Conservation (phyloP, 2,888 invertebrate species). For the Plebejus argus region DNA sequence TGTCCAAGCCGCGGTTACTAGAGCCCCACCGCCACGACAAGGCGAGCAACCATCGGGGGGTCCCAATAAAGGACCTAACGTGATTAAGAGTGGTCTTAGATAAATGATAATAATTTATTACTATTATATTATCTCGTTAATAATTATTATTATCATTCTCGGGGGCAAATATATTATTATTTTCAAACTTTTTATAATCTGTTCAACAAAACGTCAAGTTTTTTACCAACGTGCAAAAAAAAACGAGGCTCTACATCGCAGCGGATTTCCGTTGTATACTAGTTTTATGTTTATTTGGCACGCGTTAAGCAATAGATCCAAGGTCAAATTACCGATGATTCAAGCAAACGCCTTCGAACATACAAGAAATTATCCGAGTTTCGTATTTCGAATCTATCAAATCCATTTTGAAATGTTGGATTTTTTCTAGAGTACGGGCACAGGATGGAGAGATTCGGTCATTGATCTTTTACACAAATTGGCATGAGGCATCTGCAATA, state of each 20-base stretch:
- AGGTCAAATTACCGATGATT: conserved; percentile 24
- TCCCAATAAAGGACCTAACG: too few species aligned
- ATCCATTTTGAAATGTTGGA: neutral
- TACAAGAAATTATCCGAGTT: neutral
- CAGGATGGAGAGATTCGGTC: too few species aligned
- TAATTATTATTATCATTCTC: too few species aligned
- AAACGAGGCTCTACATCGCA: neutral
- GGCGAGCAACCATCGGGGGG: too few species aligned
- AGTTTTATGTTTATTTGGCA: conserved; percentile 10
- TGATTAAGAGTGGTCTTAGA: too few species aligned
- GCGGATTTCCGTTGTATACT: neutral
- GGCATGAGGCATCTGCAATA: too few species aligned
- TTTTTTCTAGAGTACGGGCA: neutral
- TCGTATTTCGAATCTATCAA: neutral
- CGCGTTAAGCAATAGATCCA: conserved; percentile 20
- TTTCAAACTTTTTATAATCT: too few species aligned
- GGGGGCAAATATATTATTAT: neutral
- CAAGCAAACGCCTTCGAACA: neutral
- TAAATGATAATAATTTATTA: too few species aligned
- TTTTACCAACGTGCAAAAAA: neutral
- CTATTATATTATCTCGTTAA: too few species aligned
- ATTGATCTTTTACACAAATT: too few species aligned
- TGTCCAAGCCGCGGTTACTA: too few species aligned
- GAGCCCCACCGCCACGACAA: too few species aligned
- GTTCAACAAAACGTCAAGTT: neutral